Evolutionary conservation across 2,888 invertebrate species (phyloP), one percentile per base, ranked within the genome.

Genomic region (Epinotia nisella): DNA sequence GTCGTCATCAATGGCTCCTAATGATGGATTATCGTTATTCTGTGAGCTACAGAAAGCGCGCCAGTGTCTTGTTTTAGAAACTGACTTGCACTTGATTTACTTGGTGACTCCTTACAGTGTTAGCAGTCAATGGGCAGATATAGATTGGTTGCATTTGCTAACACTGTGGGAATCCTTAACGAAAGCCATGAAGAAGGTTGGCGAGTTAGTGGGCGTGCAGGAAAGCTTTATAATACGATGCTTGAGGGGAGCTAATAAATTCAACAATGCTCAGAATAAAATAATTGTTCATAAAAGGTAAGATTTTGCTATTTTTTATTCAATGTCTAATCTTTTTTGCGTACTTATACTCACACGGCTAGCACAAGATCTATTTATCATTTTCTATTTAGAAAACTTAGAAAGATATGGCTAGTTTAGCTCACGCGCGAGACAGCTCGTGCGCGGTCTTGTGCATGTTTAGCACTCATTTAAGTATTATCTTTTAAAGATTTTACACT

Each of bases 21-120:
- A 97, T 85, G 98, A 99, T 87, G 99, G 98, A 0, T 92, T 99
- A 10, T 95, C 96, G 19, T 94, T 99, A 56, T 98, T 99, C 84
- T 95, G 96, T 76, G 99, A 99, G 88, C 89, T 99, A 35, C 97
- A 98, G 87, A 97, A 96, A 87, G 98, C 99, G 0, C 94, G 98
- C 10, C 96, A 97, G 80, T 97, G 97, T 83, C 96, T 99, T 84
- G 98, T 98, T 0, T 91, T 99, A 13, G 98, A 99, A 85, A 98
- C 97, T 70, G 99, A 99, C 82, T 94, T 99, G 2, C 99, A 99
- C 90, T 95, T 99, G 55, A 96, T 99, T 62, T 99, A 99, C 89
- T 94, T 98, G 82, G 99, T 99, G 55, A 99, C 99, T 2, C 99
- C 99, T 0, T 97, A 98, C 76, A 98, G 97, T 86, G 96, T 97